phyloP scores from a whole-genome alignment of 1,140 invertebrate species.

The Metaphire vulgaris region DNA sequence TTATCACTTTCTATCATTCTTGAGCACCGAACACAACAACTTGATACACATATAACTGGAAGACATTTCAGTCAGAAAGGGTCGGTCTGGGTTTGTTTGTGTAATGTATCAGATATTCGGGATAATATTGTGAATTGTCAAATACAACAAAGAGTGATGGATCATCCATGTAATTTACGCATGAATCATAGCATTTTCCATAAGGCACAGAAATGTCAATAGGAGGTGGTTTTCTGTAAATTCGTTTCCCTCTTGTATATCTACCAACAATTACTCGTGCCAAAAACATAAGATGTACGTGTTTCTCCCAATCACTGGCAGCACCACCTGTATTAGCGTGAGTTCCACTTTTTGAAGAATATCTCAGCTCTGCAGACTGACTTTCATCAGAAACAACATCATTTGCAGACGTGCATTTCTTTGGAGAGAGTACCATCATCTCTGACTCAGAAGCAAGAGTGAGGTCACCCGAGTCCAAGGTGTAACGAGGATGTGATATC shows the following conservation, averaged over 20 bases:
- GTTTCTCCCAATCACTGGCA: neutral
- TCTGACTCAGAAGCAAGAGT: neutral
- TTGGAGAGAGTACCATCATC: neutral
- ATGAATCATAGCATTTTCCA: slow-evolving; percentile 35
- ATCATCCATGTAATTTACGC: slow-evolving; percentile 34
- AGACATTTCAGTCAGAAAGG: too few relatives aligned
- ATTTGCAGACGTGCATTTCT: too few relatives aligned
- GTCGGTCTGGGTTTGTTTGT: slow-evolving; percentile 22
- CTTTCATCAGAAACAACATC: too few relatives aligned
- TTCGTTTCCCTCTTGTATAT: slow-evolving; percentile 33
- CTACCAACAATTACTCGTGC: slow-evolving; percentile 39
- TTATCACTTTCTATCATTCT: too few relatives aligned
- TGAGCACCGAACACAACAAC: too few relatives aligned
- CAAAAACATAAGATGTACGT: slow-evolving; percentile 36
- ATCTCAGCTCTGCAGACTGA: too few relatives aligned
- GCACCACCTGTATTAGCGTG: neutral
- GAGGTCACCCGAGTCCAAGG: neutral
- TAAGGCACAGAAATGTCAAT: slow-evolving; percentile 25
- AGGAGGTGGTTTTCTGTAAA: slow-evolving; percentile 36
- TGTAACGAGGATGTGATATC: neutral
- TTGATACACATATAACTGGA: too few relatives aligned
- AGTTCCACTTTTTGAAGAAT: too few relatives aligned
- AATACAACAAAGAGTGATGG: slow-evolving; percentile 42
- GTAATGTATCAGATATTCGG: slow-evolving; percentile 41
- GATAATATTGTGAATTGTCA: slow-evolving; percentile 40